phyloP scores from a whole-genome alignment of 2,797 vertebrate genomes.

The Acanthornis magna region DNA sequence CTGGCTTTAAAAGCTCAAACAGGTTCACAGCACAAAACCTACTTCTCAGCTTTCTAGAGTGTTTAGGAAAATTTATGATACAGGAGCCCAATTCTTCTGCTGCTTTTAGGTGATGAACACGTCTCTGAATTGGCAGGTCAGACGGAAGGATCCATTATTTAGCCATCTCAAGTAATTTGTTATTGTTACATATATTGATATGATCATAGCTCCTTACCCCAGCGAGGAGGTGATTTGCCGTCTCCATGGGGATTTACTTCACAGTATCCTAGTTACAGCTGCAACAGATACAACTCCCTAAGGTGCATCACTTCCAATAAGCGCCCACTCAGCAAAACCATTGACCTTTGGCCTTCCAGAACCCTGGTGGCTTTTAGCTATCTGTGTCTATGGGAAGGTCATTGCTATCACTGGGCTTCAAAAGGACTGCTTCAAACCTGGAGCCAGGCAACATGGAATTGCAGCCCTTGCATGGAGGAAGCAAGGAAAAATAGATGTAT shows the following conservation, averaged over 20 bases:
- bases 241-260: conserved; percentile 74
- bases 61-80: conserved; percentile 71
- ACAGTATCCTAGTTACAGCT: conserved; percentile 49
- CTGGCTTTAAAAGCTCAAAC: conserved; percentile 71
- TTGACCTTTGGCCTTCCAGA: not conserved
- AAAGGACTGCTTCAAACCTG: not conserved
- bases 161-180: conserved; percentile 64
- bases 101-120: conserved; percentile 51
- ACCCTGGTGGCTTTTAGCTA: not conserved
- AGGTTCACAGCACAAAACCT: conserved; percentile 63
- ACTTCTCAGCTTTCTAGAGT: conserved; percentile 50
- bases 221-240: conserved; percentile 35
- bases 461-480: not conserved
- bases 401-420: not conserved
- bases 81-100: conserved; percentile 17
- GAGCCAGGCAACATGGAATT: not conserved
- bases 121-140: conserved; percentile 51
- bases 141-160: conserved; percentile 66
- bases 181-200: conserved; percentile 71
- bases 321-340: not conserved
- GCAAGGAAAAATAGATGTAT: not conserved
- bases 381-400: not conserved
- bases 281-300: not conserved
- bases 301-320: conserved; percentile 22
- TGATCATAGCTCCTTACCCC: conserved; percentile 57